Evolutionary conservation across 2,888 invertebrate genomes (phyloP), one percentile per base, ranked within the genome.

Genomic region (Ommatoiulus sabulosus): DNA sequence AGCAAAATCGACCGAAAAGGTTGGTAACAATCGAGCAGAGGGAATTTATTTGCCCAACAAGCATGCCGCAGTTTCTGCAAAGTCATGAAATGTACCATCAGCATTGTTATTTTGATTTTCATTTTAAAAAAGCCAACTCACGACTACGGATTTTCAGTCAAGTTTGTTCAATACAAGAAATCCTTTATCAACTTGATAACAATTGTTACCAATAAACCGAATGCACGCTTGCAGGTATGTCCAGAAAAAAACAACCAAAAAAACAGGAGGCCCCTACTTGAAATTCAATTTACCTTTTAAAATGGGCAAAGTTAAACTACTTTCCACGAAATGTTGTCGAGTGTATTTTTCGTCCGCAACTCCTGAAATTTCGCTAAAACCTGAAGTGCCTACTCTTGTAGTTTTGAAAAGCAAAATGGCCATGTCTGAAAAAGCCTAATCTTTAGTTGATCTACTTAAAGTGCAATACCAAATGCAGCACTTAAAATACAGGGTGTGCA

Each of bases 1-100:
- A 57, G 57, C 57, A 57, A 7, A 57, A 57, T 57, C 57, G 57
- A 57, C 57, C 57, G 57, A 57, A 57, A 46, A 57, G 57, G 57
- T 57, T 57, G 57, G 17, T 57, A 57, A 57, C 57, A 57, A 57
- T 57, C 17, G 57, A 12, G 57, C 10, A 4, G 57, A 57, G 57
- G 57, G 57, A 57, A 57, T 57, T 35, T 57, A 57, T 57, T 57
- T 57, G 57, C 17, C 57, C 57, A 57, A 17, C 57, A 57, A 57
- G 57, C 57, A 57, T 17, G 17, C 57, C 4, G 57, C 4, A 57
- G 10, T 57, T 57, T 7, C 10, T 57, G 57, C 57, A 10, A 15
- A 57, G 57, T 57, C 57, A 57, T 57, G 57, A 57, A 57, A 57
- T 57, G 17, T 15, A 57, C 57, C 57, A 57, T 57, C 57, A 57